phyloP scores from a whole-genome alignment of 1,140 invertebrate genomes.

The Conopomorpha cramerella region DNA sequence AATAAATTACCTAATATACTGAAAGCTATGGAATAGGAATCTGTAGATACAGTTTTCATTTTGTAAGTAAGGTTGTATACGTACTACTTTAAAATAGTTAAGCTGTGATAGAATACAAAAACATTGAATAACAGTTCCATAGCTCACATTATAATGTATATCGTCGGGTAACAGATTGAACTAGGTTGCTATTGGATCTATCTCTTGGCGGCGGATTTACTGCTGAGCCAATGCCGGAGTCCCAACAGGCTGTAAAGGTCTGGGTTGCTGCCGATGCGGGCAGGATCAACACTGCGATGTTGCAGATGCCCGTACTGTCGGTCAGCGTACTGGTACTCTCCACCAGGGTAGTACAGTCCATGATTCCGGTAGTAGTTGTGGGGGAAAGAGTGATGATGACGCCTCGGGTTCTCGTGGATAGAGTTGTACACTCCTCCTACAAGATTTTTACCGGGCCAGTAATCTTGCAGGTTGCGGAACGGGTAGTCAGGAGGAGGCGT shows the following conservation, averaged over 20 bases:
- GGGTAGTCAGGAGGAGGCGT: constrained; percentile 38
- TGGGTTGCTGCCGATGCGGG: constrained; percentile 19
- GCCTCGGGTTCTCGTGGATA: constrained; percentile 31
- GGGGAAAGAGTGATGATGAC: constrained; percentile 46
- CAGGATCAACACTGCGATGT: too few relatives aligned
- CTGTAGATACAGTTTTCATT: too few relatives aligned
- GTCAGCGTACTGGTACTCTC: constrained; percentile 18
- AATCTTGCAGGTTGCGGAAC: constrained; percentile 44
- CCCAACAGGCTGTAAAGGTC: constrained; percentile 47
- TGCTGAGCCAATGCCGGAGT: constrained; percentile 48
- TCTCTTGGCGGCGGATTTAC: constrained; percentile 47
- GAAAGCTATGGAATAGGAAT: constrained; percentile 48
- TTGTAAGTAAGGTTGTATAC: too few relatives aligned
- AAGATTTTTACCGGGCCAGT: constrained; percentile 41
- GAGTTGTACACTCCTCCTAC: constrained; percentile 34
- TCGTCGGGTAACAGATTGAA: constrained; percentile 56
- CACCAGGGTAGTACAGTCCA: too few relatives aligned
- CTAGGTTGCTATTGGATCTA: constrained; percentile 25
- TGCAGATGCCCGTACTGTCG: constrained; percentile 12
- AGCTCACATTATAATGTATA: constrained; percentile 54
- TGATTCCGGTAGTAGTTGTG: constrained; percentile 30
- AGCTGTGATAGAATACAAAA: too few relatives aligned
- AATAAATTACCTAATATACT: constrained; percentile 56
- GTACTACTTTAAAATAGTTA: too few relatives aligned
- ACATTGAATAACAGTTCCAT: constrained; percentile 22